Conservation (phyloP, 2,888 invertebrate genomes). For the Unio delphinus region DNA sequence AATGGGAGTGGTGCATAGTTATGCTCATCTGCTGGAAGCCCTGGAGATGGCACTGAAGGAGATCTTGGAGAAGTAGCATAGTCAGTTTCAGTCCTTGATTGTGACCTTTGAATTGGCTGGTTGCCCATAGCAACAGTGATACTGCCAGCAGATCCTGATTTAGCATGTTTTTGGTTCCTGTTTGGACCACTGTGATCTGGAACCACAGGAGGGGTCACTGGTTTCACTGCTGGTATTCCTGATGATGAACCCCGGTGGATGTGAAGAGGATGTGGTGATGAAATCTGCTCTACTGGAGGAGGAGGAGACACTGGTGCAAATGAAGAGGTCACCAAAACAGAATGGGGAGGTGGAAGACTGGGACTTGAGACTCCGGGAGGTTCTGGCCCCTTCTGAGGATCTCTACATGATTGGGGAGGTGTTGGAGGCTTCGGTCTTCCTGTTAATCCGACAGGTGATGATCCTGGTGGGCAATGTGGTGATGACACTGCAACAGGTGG, state of each 20-base stretch:
- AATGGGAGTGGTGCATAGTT: conserved; percentile 54
- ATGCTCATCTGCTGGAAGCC: conserved; percentile 11
- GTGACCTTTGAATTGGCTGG: conserved; percentile 19
- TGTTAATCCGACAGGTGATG: conserved; percentile 21
- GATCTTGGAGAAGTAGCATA: conserved; percentile 1
- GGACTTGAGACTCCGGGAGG: neutral
- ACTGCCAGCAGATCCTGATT: conserved; percentile 24
- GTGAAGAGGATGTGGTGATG: conserved; percentile 10
- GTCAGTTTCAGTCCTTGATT: neutral
- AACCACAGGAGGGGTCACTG: conserved; percentile 32
- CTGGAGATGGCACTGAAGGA: conserved; percentile 1
- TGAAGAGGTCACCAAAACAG: conserved; percentile 1
- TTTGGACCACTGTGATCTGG: conserved; percentile 15
- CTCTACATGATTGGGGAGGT: neutral
- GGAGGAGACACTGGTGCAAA: conserved; percentile 25
- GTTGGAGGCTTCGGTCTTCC: neutral
- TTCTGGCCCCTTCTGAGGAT: neutral
- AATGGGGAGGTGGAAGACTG: neutral
- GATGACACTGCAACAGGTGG: conserved; percentile 27
- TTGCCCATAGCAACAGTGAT: conserved; percentile 33
- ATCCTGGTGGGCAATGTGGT: conserved; percentile 16
- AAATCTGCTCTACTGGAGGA: conserved; percentile 8
- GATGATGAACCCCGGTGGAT: conserved; percentile 14
- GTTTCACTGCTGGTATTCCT: conserved; percentile 12
- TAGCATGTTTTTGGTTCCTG: conserved; percentile 20